A percentile compares a stretch with the other conserved stretches of the same genome.
Evolutionary conservation across 2,888 invertebrate genomes (phyloP).

Genomic region (Chironomus riparius): DNA sequence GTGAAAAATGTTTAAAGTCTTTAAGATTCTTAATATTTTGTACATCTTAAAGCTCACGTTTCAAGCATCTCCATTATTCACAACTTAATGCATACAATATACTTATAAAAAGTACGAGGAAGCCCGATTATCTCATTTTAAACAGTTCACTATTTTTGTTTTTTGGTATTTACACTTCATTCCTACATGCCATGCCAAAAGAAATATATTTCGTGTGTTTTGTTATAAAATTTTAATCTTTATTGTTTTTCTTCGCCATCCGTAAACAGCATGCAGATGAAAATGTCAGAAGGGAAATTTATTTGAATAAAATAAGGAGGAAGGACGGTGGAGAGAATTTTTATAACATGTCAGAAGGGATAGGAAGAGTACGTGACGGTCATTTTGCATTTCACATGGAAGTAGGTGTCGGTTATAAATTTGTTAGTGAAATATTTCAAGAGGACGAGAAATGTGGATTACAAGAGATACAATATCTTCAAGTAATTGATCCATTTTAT

Average conservation of each 20-base stretch:
- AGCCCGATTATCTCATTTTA: too few relatives aligned
- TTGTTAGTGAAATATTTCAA: constrained; percentile 55
- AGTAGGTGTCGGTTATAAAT: constrained; percentile 54
- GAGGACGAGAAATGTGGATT: constrained; percentile 64
- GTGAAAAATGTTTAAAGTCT: too few relatives aligned
- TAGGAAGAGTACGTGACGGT: constrained; percentile 48
- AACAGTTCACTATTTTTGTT: too few relatives aligned
- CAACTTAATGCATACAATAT: too few relatives aligned
- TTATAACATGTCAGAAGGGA: constrained; percentile 53
- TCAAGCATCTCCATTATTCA: too few relatives aligned
- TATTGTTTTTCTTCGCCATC: constrained; percentile 29
- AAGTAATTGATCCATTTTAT: constrained; percentile 55
- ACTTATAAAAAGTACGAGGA: too few relatives aligned
- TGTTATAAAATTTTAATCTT: constrained; percentile 22
- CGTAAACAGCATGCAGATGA: constrained; percentile 52
- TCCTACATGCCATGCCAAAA: too few relatives aligned
- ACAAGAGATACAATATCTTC: constrained; percentile 54
- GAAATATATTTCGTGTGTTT: too few relatives aligned
- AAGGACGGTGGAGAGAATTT: constrained; percentile 50
- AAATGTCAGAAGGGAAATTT: constrained; percentile 52
- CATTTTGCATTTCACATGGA: constrained; percentile 62
- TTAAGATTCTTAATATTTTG: too few relatives aligned
- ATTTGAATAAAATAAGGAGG: constrained; percentile 54
- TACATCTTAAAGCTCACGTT: too few relatives aligned
- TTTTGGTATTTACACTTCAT: too few relatives aligned